Evolutionary conservation across 2,797 vertebrate species (phyloP).

Genomic region (Vespertilio murinus): DNA sequence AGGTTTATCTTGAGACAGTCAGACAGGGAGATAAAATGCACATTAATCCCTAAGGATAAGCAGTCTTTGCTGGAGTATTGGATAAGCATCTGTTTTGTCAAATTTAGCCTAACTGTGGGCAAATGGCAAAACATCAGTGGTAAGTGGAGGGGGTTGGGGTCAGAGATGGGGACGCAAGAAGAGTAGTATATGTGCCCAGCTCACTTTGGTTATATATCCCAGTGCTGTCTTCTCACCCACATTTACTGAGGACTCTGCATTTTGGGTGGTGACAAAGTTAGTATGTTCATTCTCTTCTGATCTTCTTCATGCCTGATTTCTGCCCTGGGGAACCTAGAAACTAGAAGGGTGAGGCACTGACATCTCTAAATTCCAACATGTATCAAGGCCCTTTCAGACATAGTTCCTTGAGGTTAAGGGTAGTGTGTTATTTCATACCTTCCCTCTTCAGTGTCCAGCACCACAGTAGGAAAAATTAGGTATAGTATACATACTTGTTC

Average conservation of each 20-base stretch:
- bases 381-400: background rate
- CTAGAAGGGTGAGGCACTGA: background rate
- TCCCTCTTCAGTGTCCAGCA: background rate
- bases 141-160: background rate
- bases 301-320: background rate
- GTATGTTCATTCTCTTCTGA: background rate
- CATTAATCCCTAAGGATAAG: constrained; percentile 38
- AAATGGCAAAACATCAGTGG: background rate
- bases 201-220: background rate
- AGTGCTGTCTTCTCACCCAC: background rate
- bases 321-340: background rate
- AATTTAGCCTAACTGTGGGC: background rate
- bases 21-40: constrained; percentile 50
- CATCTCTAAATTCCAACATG: background rate
- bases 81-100: constrained; percentile 37
- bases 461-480: background rate
- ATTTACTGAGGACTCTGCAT: background rate
- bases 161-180: background rate
- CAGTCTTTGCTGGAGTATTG: background rate
- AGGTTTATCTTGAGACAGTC: constrained; percentile 56
- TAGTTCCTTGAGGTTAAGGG: background rate
- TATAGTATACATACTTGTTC: background rate
- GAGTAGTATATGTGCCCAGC: no score
- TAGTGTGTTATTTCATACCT: background rate
- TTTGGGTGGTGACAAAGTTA: background rate